phyloP scores from a whole-genome alignment of 2,888 invertebrate genomes.

The Aphodius granarius region DNA sequence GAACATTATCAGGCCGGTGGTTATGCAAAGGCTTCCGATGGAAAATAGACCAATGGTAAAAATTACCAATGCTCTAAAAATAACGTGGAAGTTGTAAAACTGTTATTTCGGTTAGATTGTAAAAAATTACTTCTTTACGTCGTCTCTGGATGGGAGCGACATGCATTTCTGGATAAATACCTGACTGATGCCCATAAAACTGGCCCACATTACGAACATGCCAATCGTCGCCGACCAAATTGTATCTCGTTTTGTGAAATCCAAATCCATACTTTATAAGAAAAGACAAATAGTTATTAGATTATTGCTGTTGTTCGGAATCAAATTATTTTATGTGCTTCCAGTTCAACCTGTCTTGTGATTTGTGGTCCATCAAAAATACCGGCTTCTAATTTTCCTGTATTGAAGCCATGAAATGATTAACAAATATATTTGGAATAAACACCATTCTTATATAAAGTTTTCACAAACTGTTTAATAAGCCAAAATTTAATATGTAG shows the following conservation, averaged over 20 bases:
- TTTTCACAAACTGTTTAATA: too few species aligned
- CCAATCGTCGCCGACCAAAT: constrained; percentile 65
- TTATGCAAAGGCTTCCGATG: constrained; percentile 54
- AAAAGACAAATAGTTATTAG: background rate
- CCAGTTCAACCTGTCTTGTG: too few species aligned
- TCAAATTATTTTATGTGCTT: background rate
- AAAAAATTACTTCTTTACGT: constrained; percentile 55
- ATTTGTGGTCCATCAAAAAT: too few species aligned
- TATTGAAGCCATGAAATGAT: too few species aligned
- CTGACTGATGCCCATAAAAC: constrained; percentile 60
- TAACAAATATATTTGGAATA: too few species aligned
- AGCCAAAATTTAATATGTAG: too few species aligned
- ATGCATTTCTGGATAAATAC: constrained; percentile 63
- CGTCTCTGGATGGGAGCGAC: constrained; percentile 60
- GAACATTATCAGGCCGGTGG: constrained; percentile 64
- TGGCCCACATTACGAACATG: constrained; percentile 56
- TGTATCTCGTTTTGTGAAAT: constrained; percentile 61
- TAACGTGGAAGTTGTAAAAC: too few species aligned
- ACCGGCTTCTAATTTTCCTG: too few species aligned
- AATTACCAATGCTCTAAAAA: constrained; percentile 46
- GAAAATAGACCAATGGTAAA: constrained; percentile 23
- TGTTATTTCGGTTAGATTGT: background rate
- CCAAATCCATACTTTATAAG: constrained; percentile 60
- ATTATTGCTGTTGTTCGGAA: background rate
- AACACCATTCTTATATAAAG: too few species aligned